Evolutionary conservation across 53 echinoderm and acorn worm species (phyloP).

Genomic region (Echinometra lucunter): DNA sequence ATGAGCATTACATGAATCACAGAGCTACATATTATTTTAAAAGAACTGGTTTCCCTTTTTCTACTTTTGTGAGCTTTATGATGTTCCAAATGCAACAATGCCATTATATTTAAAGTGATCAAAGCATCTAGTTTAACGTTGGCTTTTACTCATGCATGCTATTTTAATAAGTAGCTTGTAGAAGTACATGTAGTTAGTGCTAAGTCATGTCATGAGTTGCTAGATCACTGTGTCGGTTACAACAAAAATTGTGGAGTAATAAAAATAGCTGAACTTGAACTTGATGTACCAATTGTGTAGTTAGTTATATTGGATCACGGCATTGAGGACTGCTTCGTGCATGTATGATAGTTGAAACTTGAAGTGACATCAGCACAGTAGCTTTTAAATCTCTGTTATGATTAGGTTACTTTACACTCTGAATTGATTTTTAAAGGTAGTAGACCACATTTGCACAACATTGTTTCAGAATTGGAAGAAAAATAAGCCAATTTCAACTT

Average conservation of each 20-base stretch:
- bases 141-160: slow-evolving; percentile 25
- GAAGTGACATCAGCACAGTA: slow-evolving; percentile 60
- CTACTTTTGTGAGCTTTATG: not conserved
- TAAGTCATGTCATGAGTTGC: slow-evolving; percentile 66
- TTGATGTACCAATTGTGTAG: slow-evolving; percentile 51
- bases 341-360: slow-evolving; percentile 36
- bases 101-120: not conserved
- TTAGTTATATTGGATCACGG: slow-evolving; percentile 12
- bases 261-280: slow-evolving; percentile 43
- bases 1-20: not conserved
- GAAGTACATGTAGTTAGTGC: slow-evolving; percentile 51
- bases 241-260: slow-evolving; percentile 8
- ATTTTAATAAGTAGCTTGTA: not conserved
- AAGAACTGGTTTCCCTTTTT: not conserved
- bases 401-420: not conserved
- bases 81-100: not conserved
- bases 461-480: no score
- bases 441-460: no score
- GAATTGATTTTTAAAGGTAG: not conserved
- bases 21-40: no score
- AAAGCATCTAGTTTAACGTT: not conserved
- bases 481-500: no score
- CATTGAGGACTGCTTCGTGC: slow-evolving; percentile 21
- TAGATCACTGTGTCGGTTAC: slow-evolving; percentile 40
- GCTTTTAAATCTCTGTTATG: slow-evolving; percentile 1